These are phyloP conservation scores for Elaeidobius kamerunicus DNA, from an alignment of 2,888 invertebrate genomes.

Conservation along the genomic window DNA sequence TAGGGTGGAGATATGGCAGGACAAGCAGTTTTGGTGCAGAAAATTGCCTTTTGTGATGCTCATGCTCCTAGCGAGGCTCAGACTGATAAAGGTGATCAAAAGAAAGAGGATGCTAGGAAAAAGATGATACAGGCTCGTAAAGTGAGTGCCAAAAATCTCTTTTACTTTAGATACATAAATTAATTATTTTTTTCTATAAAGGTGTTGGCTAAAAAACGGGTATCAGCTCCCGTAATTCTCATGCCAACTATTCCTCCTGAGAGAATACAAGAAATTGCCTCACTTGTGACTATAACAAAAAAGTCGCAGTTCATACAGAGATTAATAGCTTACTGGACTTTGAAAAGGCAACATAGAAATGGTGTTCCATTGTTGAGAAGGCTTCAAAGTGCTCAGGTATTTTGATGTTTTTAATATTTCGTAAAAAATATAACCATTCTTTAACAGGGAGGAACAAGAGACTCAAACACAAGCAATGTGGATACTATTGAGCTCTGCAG, in stretches of 20 bases:
- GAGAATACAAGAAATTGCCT: constrained; percentile 82
- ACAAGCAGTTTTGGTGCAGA: constrained; percentile 83
- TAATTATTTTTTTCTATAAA: neutral
- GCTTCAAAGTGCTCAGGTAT: constrained; percentile 61
- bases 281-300: constrained; percentile 68
- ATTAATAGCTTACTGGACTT: constrained; percentile 94
- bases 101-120: constrained; percentile 67
- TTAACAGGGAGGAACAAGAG: constrained; percentile 40
- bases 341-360: constrained; percentile 91
- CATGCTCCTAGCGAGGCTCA: constrained; percentile 75
- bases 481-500: constrained; percentile 75
- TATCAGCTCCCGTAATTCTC: constrained; percentile 85
- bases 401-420: too few species aligned
- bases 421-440: neutral
- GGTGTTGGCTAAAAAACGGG: constrained; percentile 81
- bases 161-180: neutral
- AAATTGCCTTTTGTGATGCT: constrained; percentile 93
- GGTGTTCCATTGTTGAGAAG: constrained; percentile 91
- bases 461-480: constrained; percentile 45
- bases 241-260: constrained; percentile 92
- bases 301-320: constrained; percentile 84
- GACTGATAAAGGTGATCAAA: constrained; percentile 37
- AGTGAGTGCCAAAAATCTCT: constrained; percentile 12
- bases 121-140: constrained; percentile 82
- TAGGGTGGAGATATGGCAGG: constrained; percentile 40